Percentiles rank a stretch among this genome's conserved stretches.
Conservation (phyloP, 2,113 vertebrate species). For the Chelonoidis abingdonii region DNA sequence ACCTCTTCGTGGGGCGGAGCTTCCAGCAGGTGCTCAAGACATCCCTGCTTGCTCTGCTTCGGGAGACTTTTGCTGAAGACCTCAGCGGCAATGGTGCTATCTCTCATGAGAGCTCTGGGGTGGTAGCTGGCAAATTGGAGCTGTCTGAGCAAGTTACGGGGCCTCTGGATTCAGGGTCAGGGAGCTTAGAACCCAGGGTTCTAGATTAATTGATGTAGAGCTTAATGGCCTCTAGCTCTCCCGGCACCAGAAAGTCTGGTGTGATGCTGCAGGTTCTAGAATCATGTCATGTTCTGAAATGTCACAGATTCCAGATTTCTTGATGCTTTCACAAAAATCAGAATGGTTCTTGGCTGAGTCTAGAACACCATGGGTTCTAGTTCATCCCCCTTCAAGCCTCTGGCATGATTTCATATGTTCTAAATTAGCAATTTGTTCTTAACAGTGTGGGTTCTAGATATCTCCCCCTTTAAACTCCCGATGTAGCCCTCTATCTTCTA, state of each 20-base stretch:
- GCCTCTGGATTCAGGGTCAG: not conserved
- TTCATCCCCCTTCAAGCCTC: not conserved
- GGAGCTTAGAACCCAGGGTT: not conserved
- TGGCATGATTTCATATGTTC: not conserved
- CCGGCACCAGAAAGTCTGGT: not conserved
- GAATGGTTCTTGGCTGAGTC: not conserved
- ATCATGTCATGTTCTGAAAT: not conserved
- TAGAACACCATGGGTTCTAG: not conserved
- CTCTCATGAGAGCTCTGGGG: not conserved
- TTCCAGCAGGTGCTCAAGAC: slow-evolving; percentile 66
- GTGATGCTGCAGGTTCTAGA: not conserved
- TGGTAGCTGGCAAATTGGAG: not conserved
- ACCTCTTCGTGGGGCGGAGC: slow-evolving; percentile 63
- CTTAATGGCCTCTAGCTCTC: not conserved
- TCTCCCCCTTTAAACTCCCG: not conserved
- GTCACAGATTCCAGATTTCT: not conserved
- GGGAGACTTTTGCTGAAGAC: slow-evolving; percentile 56
- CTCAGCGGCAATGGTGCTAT: not conserved
- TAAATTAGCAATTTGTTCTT: not conserved
- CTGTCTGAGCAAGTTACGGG: not conserved
- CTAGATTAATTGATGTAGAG: not conserved
- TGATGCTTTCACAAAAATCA: not conserved
- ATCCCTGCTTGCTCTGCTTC: slow-evolving; percentile 59
- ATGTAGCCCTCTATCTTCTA: no score
- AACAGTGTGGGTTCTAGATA: not conserved